Evolutionary conservation across 2,113 vertebrate species (phyloP).

Genomic region (Siphamia tubifer): DNA sequence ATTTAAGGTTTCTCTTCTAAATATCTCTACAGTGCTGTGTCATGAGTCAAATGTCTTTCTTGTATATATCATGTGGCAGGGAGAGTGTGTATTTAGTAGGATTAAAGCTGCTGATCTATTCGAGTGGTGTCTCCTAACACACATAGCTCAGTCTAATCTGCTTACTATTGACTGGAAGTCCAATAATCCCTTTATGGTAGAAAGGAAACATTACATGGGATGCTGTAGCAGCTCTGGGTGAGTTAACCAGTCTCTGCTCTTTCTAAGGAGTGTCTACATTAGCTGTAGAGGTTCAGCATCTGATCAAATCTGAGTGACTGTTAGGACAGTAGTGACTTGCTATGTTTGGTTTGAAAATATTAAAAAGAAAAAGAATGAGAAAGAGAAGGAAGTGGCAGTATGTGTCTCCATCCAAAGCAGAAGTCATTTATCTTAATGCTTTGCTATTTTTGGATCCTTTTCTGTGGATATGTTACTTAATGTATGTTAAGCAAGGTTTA

Average conservation of each 20-base stretch:
- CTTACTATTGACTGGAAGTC: conserved; percentile 69
- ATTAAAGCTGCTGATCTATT: conserved; percentile 59
- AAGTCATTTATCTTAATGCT: no score
- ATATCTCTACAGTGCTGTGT: not conserved
- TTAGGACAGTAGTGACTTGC: not conserved
- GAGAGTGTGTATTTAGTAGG: conserved; percentile 58
- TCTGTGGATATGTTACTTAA: no score
- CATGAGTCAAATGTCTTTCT: conserved; percentile 9
- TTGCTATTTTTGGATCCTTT: no score
- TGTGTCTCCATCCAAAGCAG: no score
- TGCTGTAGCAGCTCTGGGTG: conserved; percentile 30
- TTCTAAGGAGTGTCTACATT: not conserved
- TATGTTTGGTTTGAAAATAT: not conserved
- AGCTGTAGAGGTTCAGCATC: not conserved
- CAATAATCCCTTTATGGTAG: conserved; percentile 67
- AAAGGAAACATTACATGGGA: conserved; percentile 54
- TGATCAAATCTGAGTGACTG: not conserved
- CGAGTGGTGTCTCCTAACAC: conserved; percentile 60
- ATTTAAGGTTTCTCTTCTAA: not conserved
- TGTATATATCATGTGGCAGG: conserved; percentile 41
- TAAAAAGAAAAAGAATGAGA: not conserved
- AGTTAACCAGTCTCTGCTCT: conserved; percentile 21
- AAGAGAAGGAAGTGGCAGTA: not conserved
- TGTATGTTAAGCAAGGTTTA: no score
- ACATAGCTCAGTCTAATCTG: conserved; percentile 64